phyloP scores from a whole-genome alignment of 2,797 vertebrate genomes.

The Acipenser transmontanus region DNA sequence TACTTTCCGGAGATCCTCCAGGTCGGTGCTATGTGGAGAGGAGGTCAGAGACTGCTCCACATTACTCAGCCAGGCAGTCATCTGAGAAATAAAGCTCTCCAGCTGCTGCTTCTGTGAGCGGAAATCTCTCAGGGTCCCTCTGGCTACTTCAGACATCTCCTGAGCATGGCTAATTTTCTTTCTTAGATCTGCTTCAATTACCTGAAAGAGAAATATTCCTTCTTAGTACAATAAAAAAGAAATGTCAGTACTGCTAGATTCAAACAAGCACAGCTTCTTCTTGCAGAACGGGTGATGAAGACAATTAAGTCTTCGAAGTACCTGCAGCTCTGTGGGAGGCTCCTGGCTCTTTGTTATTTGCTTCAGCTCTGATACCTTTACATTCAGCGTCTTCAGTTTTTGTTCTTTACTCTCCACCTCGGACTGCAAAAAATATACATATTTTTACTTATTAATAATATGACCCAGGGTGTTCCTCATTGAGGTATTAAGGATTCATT shows the following conservation, averaged over 20 bases:
- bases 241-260: too few species aligned
- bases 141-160: slow-evolving; percentile 75
- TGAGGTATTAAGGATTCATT: too few species aligned
- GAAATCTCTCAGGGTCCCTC: slow-evolving; percentile 79
- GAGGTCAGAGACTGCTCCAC: slow-evolving; percentile 66
- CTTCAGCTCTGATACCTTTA: slow-evolving; percentile 76
- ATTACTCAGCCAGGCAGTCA: slow-evolving; percentile 60
- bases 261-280: too few species aligned
- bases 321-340: slow-evolving; percentile 83
- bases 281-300: too few species aligned
- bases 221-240: too few species aligned
- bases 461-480: too few species aligned
- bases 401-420: slow-evolving; percentile 74
- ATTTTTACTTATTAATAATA: not conserved
- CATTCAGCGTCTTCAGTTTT: slow-evolving; percentile 69
- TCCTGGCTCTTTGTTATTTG: slow-evolving; percentile 70
- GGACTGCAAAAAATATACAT: slow-evolving; percentile 50
- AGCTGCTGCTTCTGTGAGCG: slow-evolving; percentile 72
- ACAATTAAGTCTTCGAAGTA: slow-evolving; percentile 32
- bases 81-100: slow-evolving; percentile 71
- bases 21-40: slow-evolving; percentile 56
- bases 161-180: slow-evolving; percentile 80
- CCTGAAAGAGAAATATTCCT: slow-evolving; percentile 48
- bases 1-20: slow-evolving; percentile 69
- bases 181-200: slow-evolving; percentile 77